phyloP scores from a whole-genome alignment of 2,888 invertebrate species.

The Homarus gammarus region DNA sequence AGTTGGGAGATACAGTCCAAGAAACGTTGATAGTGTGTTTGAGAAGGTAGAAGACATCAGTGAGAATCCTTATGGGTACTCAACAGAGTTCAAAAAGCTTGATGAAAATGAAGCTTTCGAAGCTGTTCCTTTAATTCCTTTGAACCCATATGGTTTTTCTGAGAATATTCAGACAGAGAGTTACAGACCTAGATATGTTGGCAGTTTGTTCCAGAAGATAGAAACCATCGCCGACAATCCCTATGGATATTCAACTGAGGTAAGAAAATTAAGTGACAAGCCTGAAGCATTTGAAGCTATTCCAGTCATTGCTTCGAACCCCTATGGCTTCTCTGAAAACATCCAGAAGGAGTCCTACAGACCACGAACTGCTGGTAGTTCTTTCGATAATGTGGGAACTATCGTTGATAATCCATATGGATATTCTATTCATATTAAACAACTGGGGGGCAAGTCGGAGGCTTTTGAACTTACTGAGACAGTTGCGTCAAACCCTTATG shows the following conservation, averaged over 20 bases:
- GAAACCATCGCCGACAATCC: background rate
- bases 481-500: slow-evolving; percentile 32
- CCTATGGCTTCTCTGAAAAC: slow-evolving; percentile 31
- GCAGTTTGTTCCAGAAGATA: background rate
- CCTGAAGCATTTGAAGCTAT: background rate
- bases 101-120: background rate
- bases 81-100: background rate
- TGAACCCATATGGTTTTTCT: slow-evolving; percentile 33
- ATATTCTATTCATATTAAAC: background rate
- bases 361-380: background rate
- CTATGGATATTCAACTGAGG: slow-evolving; percentile 1
- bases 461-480: background rate
- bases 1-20: background rate
- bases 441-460: background rate
- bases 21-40: background rate
- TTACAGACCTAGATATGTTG: background rate
- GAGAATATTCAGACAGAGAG: background rate
- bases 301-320: background rate
- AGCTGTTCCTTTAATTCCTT: background rate
- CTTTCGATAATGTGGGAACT: background rate
- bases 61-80: slow-evolving; percentile 38
- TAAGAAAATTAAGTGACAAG: background rate
- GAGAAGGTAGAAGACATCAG: background rate
- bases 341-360: background rate
- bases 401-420: slow-evolving; percentile 40